Base-by-base conservation (phyloP, 2,113 vertebrate genomes). In the Trochalopteron elliotii region DNA sequence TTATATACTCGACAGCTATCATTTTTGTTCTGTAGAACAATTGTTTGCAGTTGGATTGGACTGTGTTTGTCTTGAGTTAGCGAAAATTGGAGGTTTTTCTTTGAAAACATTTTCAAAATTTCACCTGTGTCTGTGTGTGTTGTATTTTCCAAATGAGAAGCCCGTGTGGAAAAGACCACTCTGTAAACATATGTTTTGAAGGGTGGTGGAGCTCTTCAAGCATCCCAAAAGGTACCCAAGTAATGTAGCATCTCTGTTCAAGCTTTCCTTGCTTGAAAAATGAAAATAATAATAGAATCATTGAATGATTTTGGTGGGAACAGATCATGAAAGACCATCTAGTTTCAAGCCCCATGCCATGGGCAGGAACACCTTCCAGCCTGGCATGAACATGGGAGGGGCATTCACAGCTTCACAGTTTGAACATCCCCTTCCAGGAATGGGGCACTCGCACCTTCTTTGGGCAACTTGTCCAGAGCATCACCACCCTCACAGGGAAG, bases 1-100 rank as follows among this genome's bases (percentile, higher is more conserved):
- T 61, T 10, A 18, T 52, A 24, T 45, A 61, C 27, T 3, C 0
- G 0, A 24, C 24, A 44, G 15, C 22, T 27, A 18, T 35, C 11
- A 15, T n/a, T 30, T 35, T 60, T 60, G 27, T 77, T 69, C 47
- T 45, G 7, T 61, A 30, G 28, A 39, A 30, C 4, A 16, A 0
- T 30, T 77, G 15, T 59, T 60, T 78, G 5, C 15, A 39, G 23
- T 53, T 45, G 19, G 28, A 7, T 53, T 78, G 47, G 39, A 16
- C 19, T 35, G 30, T 67, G 11, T 37, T 75, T 56, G 57, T 49
- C 42, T 56, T 44, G n/a, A 63, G n/a, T 76, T 76, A 69, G 23
- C 39, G 45, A 35, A 76, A 39, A 11, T 10, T 9, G 30, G 80
- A 60, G 25, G 19, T 12, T 67, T 37, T 53, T 71, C 20, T 61